Evolutionary conservation across 2,888 invertebrate species (phyloP), one percentile per base, ranked within the genome.

Genomic region (Rambutsinella grinnellia): DNA sequence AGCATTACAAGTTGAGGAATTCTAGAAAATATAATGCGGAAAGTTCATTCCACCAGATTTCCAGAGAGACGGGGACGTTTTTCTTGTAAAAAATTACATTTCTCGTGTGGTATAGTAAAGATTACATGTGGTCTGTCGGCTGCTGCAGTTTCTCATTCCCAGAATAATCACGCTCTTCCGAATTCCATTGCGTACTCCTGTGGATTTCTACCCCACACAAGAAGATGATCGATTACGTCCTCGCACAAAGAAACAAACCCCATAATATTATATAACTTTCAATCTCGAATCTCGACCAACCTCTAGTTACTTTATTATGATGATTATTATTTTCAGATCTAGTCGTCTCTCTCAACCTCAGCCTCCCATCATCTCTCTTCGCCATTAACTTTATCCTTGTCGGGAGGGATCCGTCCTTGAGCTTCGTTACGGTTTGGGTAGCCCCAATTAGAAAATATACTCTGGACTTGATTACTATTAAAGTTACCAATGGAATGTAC

Each of bases 151-250:
- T 36, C 36, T n/a, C 21, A 19, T 56, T 60, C 58, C 36, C 36
- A 58, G 68, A 76, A 76, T 76, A 62, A 76, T 36, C 5, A 8
- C 69, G 57, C 44, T 76, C 76, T 69, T 69, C 76, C 76, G 76
- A 76, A 76, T 76, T 76, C 76, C 76, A 69, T 53, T 44, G 69
- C 76, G 76, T 76, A 76, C 76, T 76, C 76, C 76, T 76, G 76
- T 76, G 76, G 76, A 76, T 76, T n/a, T n/a, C n/a, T n/a, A 76
- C 75, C 76, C 76, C 76, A 76, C 76, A 76, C 76, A 76, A 76
- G 76, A 76, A 62, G 75, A 75, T 65, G 76, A 76, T 76, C 76
- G 76, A 76, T 76, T 76, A 76, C 69, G 68, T 76, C 63, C 63
- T 76, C 69, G 69, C 58, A 69, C 24, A 68, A 56, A 62, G 13